Evolutionary conservation across 2,888 invertebrate species (phyloP).

Genomic region (Tyria jacobaeae): DNA sequence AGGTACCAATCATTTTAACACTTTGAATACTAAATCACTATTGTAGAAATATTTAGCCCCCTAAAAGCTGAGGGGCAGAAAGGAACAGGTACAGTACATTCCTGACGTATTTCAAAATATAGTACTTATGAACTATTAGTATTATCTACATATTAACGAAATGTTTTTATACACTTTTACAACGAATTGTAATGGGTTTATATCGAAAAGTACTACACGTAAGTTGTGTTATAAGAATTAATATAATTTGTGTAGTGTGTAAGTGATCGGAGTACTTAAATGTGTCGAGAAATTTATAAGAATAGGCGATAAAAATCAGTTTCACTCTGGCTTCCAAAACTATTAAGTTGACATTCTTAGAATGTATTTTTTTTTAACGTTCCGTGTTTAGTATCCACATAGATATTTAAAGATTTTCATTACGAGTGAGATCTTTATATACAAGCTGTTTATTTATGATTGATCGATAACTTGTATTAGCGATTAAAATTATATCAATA

Average conservation of each 20-base stretch:
- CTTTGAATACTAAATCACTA: constrained; percentile 29
- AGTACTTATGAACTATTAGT: constrained; percentile 71
- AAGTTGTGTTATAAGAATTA: constrained; percentile 37
- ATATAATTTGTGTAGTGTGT: constrained; percentile 38
- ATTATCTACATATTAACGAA: constrained; percentile 66
- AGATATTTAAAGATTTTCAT: not conserved
- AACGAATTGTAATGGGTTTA: constrained; percentile 62
- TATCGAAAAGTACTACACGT: constrained; percentile 19
- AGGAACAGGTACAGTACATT: constrained; percentile 10
- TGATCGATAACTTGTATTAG: not conserved
- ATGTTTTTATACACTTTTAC: constrained; percentile 83
- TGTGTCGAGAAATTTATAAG: constrained; percentile 36
- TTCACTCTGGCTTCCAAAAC: constrained; percentile 60
- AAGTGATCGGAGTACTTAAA: constrained; percentile 50
- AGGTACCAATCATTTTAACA: constrained; percentile 40
- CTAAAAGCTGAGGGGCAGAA: not conserved
- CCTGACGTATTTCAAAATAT: constrained; percentile 36
- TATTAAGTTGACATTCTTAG: constrained; percentile 59
- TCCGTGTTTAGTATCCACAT: not conserved
- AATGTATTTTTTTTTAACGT: constrained; percentile 46
- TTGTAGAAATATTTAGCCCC: constrained; percentile 2
- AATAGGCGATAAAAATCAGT: constrained; percentile 31
- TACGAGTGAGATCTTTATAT: not conserved
- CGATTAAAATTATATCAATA: not conserved
- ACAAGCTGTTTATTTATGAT: not conserved